phyloP scores from a whole-genome alignment of 2,888 invertebrate species.

The Troides oblongomaculatus region DNA sequence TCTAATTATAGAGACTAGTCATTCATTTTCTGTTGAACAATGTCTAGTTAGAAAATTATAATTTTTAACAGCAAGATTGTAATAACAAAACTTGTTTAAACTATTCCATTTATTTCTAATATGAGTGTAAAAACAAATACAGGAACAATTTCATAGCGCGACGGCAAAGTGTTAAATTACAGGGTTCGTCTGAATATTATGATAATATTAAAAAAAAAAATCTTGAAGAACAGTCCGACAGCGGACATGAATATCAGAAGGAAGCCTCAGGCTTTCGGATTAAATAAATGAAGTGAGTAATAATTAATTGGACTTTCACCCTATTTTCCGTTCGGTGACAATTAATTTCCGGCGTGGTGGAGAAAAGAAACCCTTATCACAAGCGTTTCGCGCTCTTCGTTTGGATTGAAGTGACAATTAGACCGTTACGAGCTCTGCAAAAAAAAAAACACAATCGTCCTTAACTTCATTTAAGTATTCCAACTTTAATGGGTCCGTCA shows the following conservation, averaged over 20 bases:
- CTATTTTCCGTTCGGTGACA: slow-evolving; percentile 80
- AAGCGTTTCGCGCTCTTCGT: slow-evolving; percentile 64
- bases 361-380: slow-evolving; percentile 79
- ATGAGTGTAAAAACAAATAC: too few species aligned
- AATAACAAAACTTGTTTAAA: too few species aligned
- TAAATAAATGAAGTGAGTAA: slow-evolving; percentile 80
- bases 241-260: slow-evolving; percentile 71
- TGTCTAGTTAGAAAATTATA: too few species aligned
- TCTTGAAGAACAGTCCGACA: slow-evolving; percentile 61
- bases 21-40: background rate
- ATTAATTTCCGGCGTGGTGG: slow-evolving; percentile 75
- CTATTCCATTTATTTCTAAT: too few species aligned
- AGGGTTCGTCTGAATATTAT: slow-evolving; percentile 37
- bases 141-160: background rate
- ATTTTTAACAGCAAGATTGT: too few species aligned
- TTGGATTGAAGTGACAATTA: slow-evolving; percentile 66
- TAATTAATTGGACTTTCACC: slow-evolving; percentile 80
- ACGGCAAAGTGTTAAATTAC: background rate
- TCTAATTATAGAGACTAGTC: background rate
- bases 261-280: slow-evolving; percentile 67
- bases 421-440: slow-evolving; percentile 42
- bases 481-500: slow-evolving; percentile 24
- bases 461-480: slow-evolving; percentile 31
- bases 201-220: slow-evolving; percentile 41
- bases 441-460: slow-evolving; percentile 29